Conservation (phyloP, 2,797 vertebrate species). For the Cynopterus sphinx region DNA sequence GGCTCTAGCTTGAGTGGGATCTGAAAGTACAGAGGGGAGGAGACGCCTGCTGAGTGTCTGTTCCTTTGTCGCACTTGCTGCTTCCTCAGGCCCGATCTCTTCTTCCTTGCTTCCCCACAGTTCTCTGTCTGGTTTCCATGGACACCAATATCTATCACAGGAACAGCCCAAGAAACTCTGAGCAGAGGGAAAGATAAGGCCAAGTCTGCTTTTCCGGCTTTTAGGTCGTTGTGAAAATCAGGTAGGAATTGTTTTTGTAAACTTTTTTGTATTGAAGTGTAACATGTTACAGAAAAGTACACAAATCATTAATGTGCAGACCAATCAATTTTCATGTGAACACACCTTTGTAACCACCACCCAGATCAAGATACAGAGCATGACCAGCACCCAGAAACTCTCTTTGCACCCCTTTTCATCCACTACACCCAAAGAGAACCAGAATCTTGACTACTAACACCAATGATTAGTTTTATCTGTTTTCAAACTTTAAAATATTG, state of each 20-base stretch:
- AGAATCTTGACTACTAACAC: neutral
- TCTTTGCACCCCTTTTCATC: neutral
- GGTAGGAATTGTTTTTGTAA: neutral
- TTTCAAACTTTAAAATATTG: neutral
- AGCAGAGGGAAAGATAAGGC: constrained; percentile 21
- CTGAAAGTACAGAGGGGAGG: neutral
- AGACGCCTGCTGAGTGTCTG: neutral
- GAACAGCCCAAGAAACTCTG: constrained; percentile 7
- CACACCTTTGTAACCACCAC: neutral
- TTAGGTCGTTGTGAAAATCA: neutral
- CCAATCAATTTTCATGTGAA: neutral
- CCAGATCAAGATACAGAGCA: neutral
- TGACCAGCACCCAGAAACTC: neutral
- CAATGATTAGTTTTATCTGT: neutral
- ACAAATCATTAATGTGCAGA: neutral
- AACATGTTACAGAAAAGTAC: neutral
- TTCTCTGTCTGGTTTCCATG: constrained; percentile 77
- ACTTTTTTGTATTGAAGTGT: neutral
- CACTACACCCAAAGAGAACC: neutral
- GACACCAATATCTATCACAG: constrained; percentile 71
- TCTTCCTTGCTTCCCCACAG: neutral
- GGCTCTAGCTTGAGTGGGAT: neutral
- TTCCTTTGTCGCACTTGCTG: neutral
- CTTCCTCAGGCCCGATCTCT: neutral
- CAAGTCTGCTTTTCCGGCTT: neutral